Conservation (phyloP, 2,797 vertebrate species). For the Peromyscus attwateri region DNA sequence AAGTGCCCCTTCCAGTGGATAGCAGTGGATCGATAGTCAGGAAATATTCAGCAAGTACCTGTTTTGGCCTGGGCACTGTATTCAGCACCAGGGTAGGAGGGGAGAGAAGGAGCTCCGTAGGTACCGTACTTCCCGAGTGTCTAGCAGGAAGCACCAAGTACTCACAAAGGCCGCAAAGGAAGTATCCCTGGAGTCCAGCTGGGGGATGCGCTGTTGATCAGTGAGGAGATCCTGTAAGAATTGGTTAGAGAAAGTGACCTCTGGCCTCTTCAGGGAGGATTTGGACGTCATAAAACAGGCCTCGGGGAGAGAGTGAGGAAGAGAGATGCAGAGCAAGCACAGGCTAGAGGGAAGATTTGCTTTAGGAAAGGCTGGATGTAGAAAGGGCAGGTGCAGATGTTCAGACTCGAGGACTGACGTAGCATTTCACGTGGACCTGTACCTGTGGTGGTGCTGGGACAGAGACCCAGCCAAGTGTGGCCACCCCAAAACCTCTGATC, state of each 20-base stretch:
- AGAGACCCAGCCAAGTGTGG: background rate
- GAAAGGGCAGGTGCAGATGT: background rate
- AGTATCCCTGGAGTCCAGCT: background rate
- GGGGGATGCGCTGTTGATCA: background rate
- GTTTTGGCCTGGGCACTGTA: background rate
- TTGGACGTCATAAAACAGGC: background rate
- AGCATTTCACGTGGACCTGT: accelerated
- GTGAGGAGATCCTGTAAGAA: background rate
- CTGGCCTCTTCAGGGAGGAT: background rate
- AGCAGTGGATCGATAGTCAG: background rate
- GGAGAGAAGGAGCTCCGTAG: background rate
- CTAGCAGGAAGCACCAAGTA: background rate
- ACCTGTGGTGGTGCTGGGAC: too few relatives aligned
- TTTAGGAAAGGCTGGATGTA: background rate
- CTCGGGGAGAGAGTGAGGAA: background rate
- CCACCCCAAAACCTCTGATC: too few relatives aligned
- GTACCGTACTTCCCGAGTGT: background rate
- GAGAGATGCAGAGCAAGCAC: accelerated
- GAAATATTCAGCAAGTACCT: background rate
- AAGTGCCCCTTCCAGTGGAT: background rate
- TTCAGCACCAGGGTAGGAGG: background rate
- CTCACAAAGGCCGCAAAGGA: accelerated
- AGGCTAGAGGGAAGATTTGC: background rate
- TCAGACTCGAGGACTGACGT: too few relatives aligned
- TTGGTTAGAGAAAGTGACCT: background rate